Evolutionary conservation across 2,888 invertebrate genomes (phyloP), one percentile per base, ranked within the genome.

Genomic region (Cryptus armator): DNA sequence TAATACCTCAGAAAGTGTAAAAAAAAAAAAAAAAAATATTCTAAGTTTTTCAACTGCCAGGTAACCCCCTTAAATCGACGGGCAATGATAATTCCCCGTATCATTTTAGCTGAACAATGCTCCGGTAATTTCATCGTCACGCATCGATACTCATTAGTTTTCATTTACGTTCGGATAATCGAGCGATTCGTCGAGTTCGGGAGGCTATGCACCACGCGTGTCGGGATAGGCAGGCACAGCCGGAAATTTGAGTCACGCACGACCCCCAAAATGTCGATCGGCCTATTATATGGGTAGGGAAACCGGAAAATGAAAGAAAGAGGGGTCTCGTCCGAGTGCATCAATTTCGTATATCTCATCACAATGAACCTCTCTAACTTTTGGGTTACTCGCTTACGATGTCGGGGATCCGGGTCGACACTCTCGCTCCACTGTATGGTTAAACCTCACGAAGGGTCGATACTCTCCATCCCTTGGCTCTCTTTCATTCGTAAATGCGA

Each of bases 181-280:
- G 56, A 56, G 9, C 19, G 56, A n/a, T 56, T 56, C 43, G 71
- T 44, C 43, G 53, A 43, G 12, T 24, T 12, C 5, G 19, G 19
- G 43, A 64, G 12, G 56, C n/a, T 59, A 51, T 16, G 16, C 7
- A n/a, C 0, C 56, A 80, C 64, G 53, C 32, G 76, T 68, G 59
- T 70, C 82, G 80, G 81, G 76, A 80, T 84, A 2, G 24, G 2
- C 2, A 76, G 81, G 46, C 79, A 79, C 75, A 81, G 75, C 80
- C 84, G 86, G 0, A 70, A 51, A 66, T 56, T 12, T 24, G 10
- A 4, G 10, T 12, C 19, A 56, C 56, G 37, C 37, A 0, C 37
- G 37, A 37, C 37, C 37, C 3, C 19, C 56, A 19, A 56, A 19
- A 19, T 7, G 19, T 56, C 19, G 53, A 10, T 53, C 53, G 19